A percentile compares a stretch with the other conserved stretches of the same genome.
Evolutionary conservation across 2,797 vertebrate species (phyloP).

Genomic region (Sebastes itinus): DNA sequence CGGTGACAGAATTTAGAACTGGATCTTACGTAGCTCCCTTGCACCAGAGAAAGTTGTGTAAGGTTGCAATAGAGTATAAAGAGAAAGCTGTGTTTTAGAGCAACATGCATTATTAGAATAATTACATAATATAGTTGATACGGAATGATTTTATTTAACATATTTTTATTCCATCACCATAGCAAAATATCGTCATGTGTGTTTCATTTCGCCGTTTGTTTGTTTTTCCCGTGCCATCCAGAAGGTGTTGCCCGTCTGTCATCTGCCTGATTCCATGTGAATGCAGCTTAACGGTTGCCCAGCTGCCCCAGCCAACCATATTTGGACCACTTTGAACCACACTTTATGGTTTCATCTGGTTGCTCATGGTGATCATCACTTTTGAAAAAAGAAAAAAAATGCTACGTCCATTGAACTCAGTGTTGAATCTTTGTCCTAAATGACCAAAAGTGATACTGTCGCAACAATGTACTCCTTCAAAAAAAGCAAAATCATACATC

Average conservation of each 20-base stretch:
- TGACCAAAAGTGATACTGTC: background rate
- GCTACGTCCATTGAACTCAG: background rate
- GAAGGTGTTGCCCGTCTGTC: no score
- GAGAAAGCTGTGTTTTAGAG: background rate
- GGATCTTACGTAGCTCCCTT: background rate
- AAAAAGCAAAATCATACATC: background rate
- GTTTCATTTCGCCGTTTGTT: background rate
- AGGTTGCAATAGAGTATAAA: background rate
- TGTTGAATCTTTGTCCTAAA: background rate
- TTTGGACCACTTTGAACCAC: background rate
- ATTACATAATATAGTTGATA: background rate
- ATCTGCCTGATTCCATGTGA: no score
- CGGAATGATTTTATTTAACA: background rate
- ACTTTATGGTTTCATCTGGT: background rate
- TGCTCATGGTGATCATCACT: background rate
- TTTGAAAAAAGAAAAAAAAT: background rate
- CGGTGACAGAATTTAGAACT: background rate
- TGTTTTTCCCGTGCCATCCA: background rate
- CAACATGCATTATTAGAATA: background rate
- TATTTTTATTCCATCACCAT: background rate
- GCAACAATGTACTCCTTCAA: background rate
- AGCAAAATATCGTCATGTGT: background rate
- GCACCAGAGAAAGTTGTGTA: background rate
- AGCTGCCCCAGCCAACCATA: background rate
- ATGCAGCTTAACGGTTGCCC: background rate